Evolutionary conservation across 2,888 invertebrate species (phyloP), one percentile per base, ranked within the genome.

Genomic region (Temnothorax unifasciatus): DNA sequence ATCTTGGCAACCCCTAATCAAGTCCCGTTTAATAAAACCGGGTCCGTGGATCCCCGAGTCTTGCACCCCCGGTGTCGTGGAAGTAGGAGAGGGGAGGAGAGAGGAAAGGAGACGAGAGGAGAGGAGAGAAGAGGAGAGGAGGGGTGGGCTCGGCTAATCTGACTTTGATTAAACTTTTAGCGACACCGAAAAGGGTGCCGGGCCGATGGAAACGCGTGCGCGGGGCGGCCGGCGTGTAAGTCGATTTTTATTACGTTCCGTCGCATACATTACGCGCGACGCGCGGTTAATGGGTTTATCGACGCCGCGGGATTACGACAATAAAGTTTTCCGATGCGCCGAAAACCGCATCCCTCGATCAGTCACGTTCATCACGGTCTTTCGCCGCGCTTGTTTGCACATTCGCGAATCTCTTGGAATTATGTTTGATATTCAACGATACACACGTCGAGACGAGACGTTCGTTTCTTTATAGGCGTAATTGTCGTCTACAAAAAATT

Each of bases 101-200:
- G 11, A 3, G 11, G 61, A 34, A 21, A 25, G 64, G 18, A 1
- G 44, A 29, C 3, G 8, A 6, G 38, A 8, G 44, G 41, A 0
- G 11, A n/a, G 5, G 38, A 21, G 38, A 38, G 8, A 3, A 15
- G 9, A 18, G 13, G 34, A 2, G 61, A 2, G 3, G 29, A 25
- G 44, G 75, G 83, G 77, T 59, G 38, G 82, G 87, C 87, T 83
- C 87, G 90, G 93, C 94, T 94, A 94, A 94, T 94, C 94, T 94
- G 94, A 94, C 94, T 94, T 94, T 94, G 94, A 94, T 94, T 94
- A 94, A 94, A 94, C 93, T 94, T 94, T 94, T 93, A 94, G 93
- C 94, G 93, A 94, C 93, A 93, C 92, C 93, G 91, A 93, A 93
- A 93, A 91, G 93, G 66, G 92, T 90, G 90, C 86, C 86, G 87